Conservation (phyloP, 2,113 vertebrate genomes). For the Thomomys bottae region DNA sequence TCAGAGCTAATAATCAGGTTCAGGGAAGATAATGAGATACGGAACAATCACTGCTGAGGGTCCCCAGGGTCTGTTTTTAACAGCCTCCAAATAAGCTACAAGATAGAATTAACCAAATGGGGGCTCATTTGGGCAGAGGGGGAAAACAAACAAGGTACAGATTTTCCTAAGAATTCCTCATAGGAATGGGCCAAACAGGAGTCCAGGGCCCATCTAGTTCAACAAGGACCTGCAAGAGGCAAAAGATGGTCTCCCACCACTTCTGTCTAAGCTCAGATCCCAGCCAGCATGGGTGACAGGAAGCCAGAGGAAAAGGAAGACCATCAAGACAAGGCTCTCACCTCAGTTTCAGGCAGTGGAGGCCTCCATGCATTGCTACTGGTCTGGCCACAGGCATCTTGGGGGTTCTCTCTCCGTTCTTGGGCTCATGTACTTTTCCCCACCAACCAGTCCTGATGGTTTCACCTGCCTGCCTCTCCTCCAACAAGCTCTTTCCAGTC, state of each 20-base stretch:
- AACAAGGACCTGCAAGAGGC: not conserved
- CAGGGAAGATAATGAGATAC: constrained; percentile 69
- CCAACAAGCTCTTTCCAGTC: not conserved
- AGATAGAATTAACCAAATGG: constrained; percentile 77
- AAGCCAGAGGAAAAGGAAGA: not conserved
- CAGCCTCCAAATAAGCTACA: constrained; percentile 78
- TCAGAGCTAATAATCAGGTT: constrained; percentile 75
- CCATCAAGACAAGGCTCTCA: not conserved
- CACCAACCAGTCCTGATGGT: not conserved
- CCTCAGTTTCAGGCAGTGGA: no score
- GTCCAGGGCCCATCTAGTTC: not conserved
- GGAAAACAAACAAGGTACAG: constrained; percentile 67
- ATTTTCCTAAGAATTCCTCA: constrained; percentile 39
- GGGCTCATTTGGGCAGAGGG: constrained; percentile 70
- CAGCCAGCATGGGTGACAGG: not conserved
- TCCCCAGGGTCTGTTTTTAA: constrained; percentile 61
- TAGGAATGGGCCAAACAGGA: not conserved
- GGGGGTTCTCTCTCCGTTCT: fast-evolving
- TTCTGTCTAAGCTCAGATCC: not conserved
- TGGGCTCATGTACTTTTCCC: not conserved
- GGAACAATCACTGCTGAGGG: constrained; percentile 54
- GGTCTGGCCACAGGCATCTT: not conserved
- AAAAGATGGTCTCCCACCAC: not conserved
- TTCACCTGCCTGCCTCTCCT: no score
- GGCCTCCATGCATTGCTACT: no score